These are phyloP conservation scores for Hyalella azteca DNA, from an alignment of 2,888 invertebrate species.

Conservation along the genomic window DNA sequence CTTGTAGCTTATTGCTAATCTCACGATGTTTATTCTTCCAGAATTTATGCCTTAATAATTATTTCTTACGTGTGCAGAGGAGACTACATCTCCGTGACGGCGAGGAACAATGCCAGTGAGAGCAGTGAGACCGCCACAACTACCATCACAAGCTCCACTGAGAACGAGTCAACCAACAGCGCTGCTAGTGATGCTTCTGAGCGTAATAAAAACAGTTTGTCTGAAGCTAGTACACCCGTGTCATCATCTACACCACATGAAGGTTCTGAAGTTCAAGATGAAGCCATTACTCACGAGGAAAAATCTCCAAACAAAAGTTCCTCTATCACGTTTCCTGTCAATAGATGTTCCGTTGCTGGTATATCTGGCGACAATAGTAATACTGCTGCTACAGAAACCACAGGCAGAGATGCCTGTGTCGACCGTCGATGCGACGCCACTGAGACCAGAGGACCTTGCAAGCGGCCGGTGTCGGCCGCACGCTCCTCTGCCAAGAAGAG, in stretches of 20 bases:
- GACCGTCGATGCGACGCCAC: background rate
- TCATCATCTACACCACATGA: background rate
- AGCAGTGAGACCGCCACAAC: background rate
- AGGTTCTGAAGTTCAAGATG: background rate
- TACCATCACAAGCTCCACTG: background rate
- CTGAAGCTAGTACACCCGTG: too few relatives aligned
- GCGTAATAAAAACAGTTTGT: too few relatives aligned
- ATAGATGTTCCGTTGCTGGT: background rate
- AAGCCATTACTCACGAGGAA: too few relatives aligned
- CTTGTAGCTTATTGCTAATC: too few relatives aligned
- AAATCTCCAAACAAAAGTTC: background rate
- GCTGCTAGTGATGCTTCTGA: too few relatives aligned
- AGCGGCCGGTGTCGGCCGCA: background rate
- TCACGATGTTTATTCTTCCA: too few relatives aligned
- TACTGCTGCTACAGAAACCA: background rate
- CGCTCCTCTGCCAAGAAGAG: conserved; percentile 1
- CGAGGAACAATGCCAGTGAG: background rate
- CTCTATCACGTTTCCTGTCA: background rate
- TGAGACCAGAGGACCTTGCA: too few relatives aligned
- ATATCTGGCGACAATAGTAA: background rate
- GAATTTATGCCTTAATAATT: too few relatives aligned
- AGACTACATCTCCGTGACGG: conserved; percentile 2
- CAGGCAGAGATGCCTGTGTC: background rate
- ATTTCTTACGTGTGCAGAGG: background rate
- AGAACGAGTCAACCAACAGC: background rate